Base-by-base conservation (phyloP, 2,797 vertebrate species). In the Trachops cirrhosus region DNA sequence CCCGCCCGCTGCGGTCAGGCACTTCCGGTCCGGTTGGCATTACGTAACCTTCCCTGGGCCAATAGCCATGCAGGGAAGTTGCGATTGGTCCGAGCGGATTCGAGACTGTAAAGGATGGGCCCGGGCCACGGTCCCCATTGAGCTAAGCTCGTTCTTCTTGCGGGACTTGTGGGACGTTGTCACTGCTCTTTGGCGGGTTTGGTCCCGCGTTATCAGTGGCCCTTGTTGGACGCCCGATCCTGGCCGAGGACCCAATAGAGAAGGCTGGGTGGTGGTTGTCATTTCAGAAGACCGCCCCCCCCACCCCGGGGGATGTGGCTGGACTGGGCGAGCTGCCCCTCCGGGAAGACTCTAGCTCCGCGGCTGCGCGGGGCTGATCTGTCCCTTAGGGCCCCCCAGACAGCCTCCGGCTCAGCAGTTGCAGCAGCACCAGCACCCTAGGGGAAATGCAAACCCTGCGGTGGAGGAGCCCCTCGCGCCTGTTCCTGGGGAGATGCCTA, bases 71-170 rank as follows among this genome's bases (percentile, higher is more conserved):
- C 15, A 64, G 37, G 32, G 21, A 70, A 39, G 16, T 71, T 22
- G 22, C 9, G 10, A 62, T 44, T 59, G 91, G 68, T 24, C 48
- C 16, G 29, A 12, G 18, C 6, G n/a, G 18, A 37, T 64, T 48
- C 3, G 5, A 32, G 32, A 32, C 22, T 0, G 29, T 39, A 59
- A 6, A 2, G 26, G 21, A 3, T 1, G 41, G 44, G 48, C 2
- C 1, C 48, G 8, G 29, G 21, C 8, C 14, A 11, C 2, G 10
- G 18, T 26, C 2, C 2, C 1, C 44, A 0, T 2, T 4, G 32
- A 50, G 18, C 48, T 50, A 22, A 34, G 8, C 32, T 11, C 78
- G 52, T 9, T 54, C 6, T 16, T 67, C 6, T 19, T 3, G 24
- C 10, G 0, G 48, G 34, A 11, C 15, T 9, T n/a, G 18, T 22